A percentile compares a stretch with the other conserved stretches of the same genome.
Conservation (phyloP, 92 coral and sea anemone genomes). For the Actinostola sp. region DNA sequence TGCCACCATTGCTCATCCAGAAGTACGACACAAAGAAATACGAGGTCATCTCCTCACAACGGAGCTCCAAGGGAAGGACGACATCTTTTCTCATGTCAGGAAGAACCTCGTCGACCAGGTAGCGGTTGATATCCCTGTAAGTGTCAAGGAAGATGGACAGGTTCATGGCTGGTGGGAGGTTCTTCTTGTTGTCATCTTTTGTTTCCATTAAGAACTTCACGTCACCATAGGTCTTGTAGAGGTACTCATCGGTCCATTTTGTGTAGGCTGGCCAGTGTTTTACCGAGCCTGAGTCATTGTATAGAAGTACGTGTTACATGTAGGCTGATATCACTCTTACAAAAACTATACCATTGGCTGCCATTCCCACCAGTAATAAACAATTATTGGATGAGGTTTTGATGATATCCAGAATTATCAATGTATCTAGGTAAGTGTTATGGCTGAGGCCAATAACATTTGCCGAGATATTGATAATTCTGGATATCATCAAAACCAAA, state of each 20-base stretch:
- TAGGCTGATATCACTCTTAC: no score
- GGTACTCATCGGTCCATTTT: constrained; percentile 95
- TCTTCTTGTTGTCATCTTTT: constrained; percentile 89
- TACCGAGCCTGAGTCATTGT: constrained; percentile 69
- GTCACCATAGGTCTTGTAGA: constrained; percentile 77
- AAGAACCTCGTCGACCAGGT: constrained; percentile 88
- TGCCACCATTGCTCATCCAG: constrained; percentile 95
- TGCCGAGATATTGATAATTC: no score
- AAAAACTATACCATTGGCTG: no score
- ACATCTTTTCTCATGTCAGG: constrained; percentile 93
- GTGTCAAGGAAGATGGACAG: constrained; percentile 64
- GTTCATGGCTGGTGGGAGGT: constrained; percentile 73
- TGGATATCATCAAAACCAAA: no score
- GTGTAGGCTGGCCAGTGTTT: constrained; percentile 96
- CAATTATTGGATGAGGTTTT: no score
- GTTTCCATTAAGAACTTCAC: constrained; percentile 85
- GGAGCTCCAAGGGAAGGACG: constrained; percentile 81
- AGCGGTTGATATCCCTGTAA: constrained; percentile 74
- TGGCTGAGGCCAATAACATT: no score
- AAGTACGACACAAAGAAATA: constrained; percentile 95
- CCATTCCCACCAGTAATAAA: no score
- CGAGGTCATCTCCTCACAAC: constrained; percentile 93
- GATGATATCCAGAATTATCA: no score
- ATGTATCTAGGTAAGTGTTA: no score
- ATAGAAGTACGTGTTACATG: no score